Evolutionary conservation across 1,140 invertebrate species (phyloP), one percentile per base, ranked within the genome.

Genomic region (Macrotrachela quadricornifera): DNA sequence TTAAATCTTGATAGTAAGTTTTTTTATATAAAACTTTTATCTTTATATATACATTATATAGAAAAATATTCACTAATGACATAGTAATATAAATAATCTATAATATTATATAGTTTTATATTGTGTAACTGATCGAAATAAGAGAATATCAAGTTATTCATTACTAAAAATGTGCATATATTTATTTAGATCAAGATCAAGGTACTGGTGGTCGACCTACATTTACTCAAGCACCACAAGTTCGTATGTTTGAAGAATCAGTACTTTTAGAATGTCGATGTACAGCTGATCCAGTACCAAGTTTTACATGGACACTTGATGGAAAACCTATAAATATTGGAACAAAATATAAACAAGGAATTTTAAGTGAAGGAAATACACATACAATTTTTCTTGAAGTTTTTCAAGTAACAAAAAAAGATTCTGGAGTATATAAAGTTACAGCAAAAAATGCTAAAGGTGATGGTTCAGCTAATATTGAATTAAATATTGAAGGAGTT

Each of bases 1-100:
- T 78, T 91, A 50, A 91, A 91, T 74, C 91, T 91, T 73, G 86
- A 92, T 77, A 88, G 86, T 90, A 79, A 88, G 84, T 46, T 21
- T 13, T 46, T 15, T 8, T n/a, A n/a, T n/a, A n/a, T n/a, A n/a
- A n/a, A n/a, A n/a, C n/a, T n/a, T n/a, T n/a, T n/a, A n/a, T n/a
- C n/a, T n/a, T n/a, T n/a, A n/a, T n/a, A n/a, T n/a, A n/a, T n/a
- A n/a, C n/a, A n/a, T n/a, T n/a, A n/a, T n/a, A n/a, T n/a, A n/a
- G n/a, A n/a, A n/a, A n/a, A n/a, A n/a, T n/a, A n/a, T n/a, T n/a
- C n/a, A n/a, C n/a, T n/a, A n/a, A n/a, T n/a, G n/a, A n/a, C n/a
- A n/a, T n/a, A n/a, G n/a, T n/a, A n/a, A n/a, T n/a, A n/a, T n/a
- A n/a, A n/a, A n/a, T n/a, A n/a, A n/a, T n/a, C n/a, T n/a, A n/a